Evolutionary conservation across 2,888 invertebrate species (phyloP).

Genomic region (Diaphora mendica): DNA sequence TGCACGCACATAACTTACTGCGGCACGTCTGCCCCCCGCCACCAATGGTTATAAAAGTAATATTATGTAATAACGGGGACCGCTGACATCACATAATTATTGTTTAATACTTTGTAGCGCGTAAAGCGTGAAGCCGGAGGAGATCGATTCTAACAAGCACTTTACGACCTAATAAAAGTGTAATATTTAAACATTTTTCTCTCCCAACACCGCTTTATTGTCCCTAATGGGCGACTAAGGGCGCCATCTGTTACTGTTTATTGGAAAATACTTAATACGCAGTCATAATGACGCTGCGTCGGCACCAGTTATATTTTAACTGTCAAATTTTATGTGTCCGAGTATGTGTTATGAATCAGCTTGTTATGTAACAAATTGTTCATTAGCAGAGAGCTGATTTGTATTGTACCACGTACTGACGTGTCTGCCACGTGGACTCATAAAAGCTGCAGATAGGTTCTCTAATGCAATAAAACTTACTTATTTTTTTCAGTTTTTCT

Average conservation of each 20-base stretch:
- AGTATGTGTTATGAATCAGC: neutral
- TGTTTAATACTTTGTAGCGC: conserved; percentile 54
- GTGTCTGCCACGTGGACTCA: neutral
- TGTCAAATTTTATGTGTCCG: conserved; percentile 14
- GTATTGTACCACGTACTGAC: neutral
- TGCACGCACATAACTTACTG: neutral
- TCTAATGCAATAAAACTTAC: neutral
- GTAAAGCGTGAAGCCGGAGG: conserved; percentile 41
- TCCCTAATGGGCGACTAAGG: conserved; percentile 52
- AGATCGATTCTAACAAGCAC: conserved; percentile 54
- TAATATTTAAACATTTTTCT: conserved; percentile 54
- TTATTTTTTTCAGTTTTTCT: too few species aligned
- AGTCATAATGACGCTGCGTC: conserved; percentile 27
- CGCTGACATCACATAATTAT: conserved; percentile 43
- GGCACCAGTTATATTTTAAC: conserved; percentile 14
- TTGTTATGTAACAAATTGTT: neutral
- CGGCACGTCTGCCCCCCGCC: neutral
- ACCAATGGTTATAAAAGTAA: neutral
- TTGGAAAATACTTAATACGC: conserved; percentile 52
- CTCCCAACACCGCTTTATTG: conserved; percentile 37
- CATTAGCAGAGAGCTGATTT: neutral
- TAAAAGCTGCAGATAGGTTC: neutral
- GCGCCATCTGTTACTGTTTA: conserved; percentile 51
- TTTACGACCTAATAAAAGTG: conserved; percentile 59
- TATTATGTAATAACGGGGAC: conserved; percentile 13